Evolutionary conservation across 2,888 invertebrate species (phyloP), one percentile per base, ranked within the genome.

Genomic region (Leptopilina syphax): DNA sequence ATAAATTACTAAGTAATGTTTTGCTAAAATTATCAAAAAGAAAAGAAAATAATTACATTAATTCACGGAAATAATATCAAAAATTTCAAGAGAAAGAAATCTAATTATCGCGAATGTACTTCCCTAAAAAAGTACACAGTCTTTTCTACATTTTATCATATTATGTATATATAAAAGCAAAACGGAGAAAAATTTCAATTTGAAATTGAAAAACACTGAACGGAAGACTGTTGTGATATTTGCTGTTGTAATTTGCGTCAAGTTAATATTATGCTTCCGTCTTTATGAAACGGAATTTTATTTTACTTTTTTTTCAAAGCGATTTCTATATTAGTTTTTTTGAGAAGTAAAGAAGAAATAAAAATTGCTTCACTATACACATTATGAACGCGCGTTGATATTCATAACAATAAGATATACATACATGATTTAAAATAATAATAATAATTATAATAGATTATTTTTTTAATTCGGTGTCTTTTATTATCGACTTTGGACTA

Each of bases 211-310:
- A 79, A 65, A 63, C 57, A 57, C 65, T 68, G 79, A n/a, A 77
- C 83, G 90, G 88, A 91, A 91, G 88, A 90, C 89, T 85, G 83
- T 88, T 85, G 87, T 88, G 87, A 90, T 88, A 83, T 89, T 90
- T 90, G 89, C 85, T 88, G 87, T 87, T 84, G 24, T 70, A 44
- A 27, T 47, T 18, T 44, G 66, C 41, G 50, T 50, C 68, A 41
- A 77, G 65, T 65, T 63, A 78, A 65, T 70, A 50, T 77, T 66
- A 50, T 77, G 77, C 50, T 47, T 12, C 47, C 47, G 27, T n/a
- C 24, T 65, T 66, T 65, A 50, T 80, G 12, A 13, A 13, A 41
- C 18, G 34, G 66, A 54, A 13, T 50, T 76, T 34, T 27, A 27
- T 27, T 27, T 27, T 27, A 27, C 3, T 77, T 44, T 34, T 27